Evolutionary conservation across 2,797 vertebrate genomes (phyloP), one percentile per base, ranked within the genome.

Genomic region (Oryzias dopingdopingensis): DNA sequence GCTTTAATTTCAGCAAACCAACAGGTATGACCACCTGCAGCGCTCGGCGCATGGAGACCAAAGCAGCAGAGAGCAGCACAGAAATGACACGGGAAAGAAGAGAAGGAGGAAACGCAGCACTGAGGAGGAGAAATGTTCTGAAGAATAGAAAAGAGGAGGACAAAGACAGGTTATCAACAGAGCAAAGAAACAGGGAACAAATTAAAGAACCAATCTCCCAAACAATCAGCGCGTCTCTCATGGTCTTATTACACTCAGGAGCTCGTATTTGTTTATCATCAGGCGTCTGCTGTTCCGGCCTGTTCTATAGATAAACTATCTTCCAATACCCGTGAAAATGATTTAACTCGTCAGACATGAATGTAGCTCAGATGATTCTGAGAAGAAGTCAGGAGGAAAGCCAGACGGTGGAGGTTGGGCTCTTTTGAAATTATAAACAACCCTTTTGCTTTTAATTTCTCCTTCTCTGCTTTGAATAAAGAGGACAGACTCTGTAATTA

Each of bases 401-500:
- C 49, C 67, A 74, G 75, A 60, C 68, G 63, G 48, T 4, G 56
- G 45, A 72, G 59, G 50, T 50, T 64, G 77, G 73, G 70, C 71
- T 69, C 42, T 32, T 82, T 73, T 78, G 63, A 82, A 90, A 91
- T 87, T 76, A 88, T 83, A 88, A 89, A 90, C 81, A 87, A 70
- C 74, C 37, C 62, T 66, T 59, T 37, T 73, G 76, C 81, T 86
- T 89, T 88, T 89, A 77, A 89, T 90, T 89, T 90, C 85, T 83
- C 84, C 73, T 79, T 83, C 86, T 87, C 88, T 90, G 80, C 82
- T 92, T 89, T 89, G 80, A 91, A 91, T 92, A 89, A 91, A 90
- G 82, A 88, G 86, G 87, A 89, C 80, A 88, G 87, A 86, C 70
- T 68, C 51, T 37, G 86, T 92, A 92, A 92, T 92, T 92, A 92